These are phyloP conservation scores for Philonicus albiceps DNA, from an alignment of 2,888 invertebrate species.

Conservation along the genomic window DNA sequence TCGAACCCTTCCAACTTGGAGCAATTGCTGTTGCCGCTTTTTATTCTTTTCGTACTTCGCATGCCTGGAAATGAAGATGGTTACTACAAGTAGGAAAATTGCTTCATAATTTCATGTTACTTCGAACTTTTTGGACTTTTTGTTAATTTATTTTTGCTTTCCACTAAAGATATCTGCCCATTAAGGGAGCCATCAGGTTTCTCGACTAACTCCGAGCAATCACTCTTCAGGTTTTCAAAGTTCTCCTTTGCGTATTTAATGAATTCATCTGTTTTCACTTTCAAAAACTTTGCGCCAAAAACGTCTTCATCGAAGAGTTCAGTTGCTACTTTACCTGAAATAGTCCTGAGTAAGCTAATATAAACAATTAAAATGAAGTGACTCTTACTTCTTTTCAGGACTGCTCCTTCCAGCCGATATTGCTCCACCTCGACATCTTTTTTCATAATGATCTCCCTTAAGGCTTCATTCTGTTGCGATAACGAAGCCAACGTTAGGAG, in stretches of 20 bases:
- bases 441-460: conserved; percentile 30
- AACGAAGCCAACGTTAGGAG: not conserved
- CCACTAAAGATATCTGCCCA: not conserved
- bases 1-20: not conserved
- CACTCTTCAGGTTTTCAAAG: not conserved
- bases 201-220: not conserved
- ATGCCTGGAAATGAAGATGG: not conserved
- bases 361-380: not conserved
- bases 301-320: not conserved
- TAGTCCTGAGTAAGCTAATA: not conserved
- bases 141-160: not conserved
- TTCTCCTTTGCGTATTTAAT: not conserved
- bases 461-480: conserved; percentile 15
- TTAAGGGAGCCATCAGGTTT: not conserved
- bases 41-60: not conserved
- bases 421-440: conserved; percentile 46
- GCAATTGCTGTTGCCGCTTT: not conserved
- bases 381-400: conserved; percentile 23
- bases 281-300: not conserved
- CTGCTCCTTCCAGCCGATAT: conserved; percentile 42
- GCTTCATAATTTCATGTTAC: not conserved
- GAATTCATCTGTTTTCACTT: conserved; percentile 1
- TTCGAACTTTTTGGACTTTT: not conserved
- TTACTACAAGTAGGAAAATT: not conserved
- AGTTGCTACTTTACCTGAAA: conserved; percentile 11